Conservation (phyloP, 2,797 vertebrate species). For the Acrossocheilus fasciatus region DNA sequence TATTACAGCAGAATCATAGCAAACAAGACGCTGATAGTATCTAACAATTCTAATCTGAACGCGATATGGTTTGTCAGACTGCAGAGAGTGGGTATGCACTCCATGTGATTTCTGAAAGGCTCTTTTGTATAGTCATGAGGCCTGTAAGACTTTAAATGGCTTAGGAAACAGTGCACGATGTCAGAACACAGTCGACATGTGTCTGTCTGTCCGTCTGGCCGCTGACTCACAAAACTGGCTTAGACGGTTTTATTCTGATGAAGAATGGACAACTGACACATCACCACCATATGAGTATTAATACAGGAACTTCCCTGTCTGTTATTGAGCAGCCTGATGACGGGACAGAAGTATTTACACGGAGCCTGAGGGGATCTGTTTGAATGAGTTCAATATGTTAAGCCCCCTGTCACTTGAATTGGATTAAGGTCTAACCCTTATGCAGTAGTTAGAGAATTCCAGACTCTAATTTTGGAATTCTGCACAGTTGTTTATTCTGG, state of each 20-base stretch:
- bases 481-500: background rate
- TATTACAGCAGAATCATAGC: background rate
- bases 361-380: background rate
- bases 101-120: conserved; percentile 68
- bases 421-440: conserved; percentile 52
- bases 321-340: background rate
- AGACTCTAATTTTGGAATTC: conserved; percentile 23
- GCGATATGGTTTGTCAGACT: conserved; percentile 47
- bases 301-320: background rate
- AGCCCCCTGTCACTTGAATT: conserved; percentile 28
- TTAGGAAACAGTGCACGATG: conserved; percentile 62
- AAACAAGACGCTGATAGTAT: background rate
- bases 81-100: conserved; percentile 68
- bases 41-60: background rate
- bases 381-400: conserved; percentile 17
- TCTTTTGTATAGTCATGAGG: conserved; percentile 71
- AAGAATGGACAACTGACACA: conserved; percentile 46
- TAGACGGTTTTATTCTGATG: conserved; percentile 8
- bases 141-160: conserved; percentile 73
- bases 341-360: background rate
- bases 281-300: conserved; percentile 11
- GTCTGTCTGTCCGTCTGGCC: background rate
- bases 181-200: conserved; percentile 1
- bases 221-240: conserved; percentile 42
- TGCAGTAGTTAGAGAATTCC: background rate